Conservation (phyloP, 2,113 vertebrate species). For the Gobius niger region DNA sequence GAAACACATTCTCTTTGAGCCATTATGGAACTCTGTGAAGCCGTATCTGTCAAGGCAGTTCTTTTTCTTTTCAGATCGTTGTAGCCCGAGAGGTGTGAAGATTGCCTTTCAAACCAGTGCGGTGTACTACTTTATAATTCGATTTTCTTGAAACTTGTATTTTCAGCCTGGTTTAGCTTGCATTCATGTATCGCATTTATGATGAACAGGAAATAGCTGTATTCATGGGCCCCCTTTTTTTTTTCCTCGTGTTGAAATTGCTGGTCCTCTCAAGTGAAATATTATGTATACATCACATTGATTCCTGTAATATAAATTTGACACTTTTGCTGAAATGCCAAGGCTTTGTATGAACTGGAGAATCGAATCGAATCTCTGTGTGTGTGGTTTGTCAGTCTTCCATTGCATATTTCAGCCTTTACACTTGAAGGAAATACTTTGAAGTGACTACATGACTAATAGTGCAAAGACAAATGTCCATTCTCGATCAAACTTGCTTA, state of each 20-base stretch:
- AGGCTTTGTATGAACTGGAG: too few species aligned
- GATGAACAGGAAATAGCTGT: neutral
- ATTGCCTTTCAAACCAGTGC: slow-evolving; percentile 1
- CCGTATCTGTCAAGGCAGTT: neutral
- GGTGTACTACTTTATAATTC: neutral
- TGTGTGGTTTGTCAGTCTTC: too few species aligned
- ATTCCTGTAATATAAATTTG: too few species aligned
- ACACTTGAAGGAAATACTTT: too few species aligned
- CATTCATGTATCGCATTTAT: neutral
- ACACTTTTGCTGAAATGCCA: too few species aligned
- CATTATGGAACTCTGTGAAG: neutral
- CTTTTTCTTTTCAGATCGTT: neutral
- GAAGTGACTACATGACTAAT: too few species aligned
- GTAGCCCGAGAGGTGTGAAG: neutral
- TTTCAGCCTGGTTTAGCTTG: neutral
- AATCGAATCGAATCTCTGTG: too few species aligned
- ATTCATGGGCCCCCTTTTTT: neutral
- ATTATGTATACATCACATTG: too few species aligned
- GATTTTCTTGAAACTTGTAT: neutral
- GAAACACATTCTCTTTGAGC: slow-evolving; percentile 3
- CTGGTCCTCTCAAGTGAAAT: too few species aligned
- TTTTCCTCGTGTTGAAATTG: neutral
- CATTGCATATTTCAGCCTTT: too few species aligned
- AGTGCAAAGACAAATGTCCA: too few species aligned
- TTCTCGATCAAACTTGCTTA: too few species aligned